phyloP scores from a whole-genome alignment of 1,140 invertebrate species.

The Zaprionus ornatus region DNA sequence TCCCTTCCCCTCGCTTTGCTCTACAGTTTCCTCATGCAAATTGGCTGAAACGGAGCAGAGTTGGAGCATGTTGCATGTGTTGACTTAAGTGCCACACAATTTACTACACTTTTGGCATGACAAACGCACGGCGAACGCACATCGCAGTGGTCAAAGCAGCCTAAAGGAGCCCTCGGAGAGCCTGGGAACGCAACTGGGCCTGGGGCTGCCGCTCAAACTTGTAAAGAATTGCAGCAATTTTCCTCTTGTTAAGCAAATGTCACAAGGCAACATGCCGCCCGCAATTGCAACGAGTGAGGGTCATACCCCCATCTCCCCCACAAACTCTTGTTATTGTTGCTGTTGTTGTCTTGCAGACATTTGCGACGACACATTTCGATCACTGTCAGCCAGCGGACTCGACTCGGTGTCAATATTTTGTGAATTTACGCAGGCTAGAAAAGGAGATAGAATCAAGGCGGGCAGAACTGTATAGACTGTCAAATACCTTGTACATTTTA shows the following conservation, averaged over 20 bases:
- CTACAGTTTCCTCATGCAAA: constrained; percentile 31
- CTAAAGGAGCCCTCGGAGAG: constrained; percentile 31
- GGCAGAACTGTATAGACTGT: not conserved
- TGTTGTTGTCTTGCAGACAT: constrained; percentile 23
- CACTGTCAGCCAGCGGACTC: constrained; percentile 74
- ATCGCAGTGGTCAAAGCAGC: constrained; percentile 48
- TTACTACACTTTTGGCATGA: constrained; percentile 82
- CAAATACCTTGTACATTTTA: constrained; percentile 9
- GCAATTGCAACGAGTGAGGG: constrained; percentile 58
- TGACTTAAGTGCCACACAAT: constrained; percentile 82
- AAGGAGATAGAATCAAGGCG: not conserved
- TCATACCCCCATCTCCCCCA: no score
- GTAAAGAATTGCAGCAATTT: constrained; percentile 83
- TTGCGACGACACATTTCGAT: constrained; percentile 82
- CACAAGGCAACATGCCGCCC: constrained; percentile 75
- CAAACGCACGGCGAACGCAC: constrained; percentile 80
- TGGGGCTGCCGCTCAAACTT: constrained; percentile 59
- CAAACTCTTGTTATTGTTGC: constrained; percentile 23
- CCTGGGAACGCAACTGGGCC: constrained; percentile 31
- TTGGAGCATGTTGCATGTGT: constrained; percentile 60
- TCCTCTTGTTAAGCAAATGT: constrained; percentile 83
- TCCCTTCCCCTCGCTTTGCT: not conserved
- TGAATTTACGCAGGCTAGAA: constrained; percentile 79
- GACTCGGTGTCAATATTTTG: constrained; percentile 81
- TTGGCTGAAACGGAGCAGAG: constrained; percentile 33